Evolutionary conservation across 1,140 invertebrate genomes (phyloP), one percentile per base, ranked within the genome.

Genomic region (Venturia canescens): DNA sequence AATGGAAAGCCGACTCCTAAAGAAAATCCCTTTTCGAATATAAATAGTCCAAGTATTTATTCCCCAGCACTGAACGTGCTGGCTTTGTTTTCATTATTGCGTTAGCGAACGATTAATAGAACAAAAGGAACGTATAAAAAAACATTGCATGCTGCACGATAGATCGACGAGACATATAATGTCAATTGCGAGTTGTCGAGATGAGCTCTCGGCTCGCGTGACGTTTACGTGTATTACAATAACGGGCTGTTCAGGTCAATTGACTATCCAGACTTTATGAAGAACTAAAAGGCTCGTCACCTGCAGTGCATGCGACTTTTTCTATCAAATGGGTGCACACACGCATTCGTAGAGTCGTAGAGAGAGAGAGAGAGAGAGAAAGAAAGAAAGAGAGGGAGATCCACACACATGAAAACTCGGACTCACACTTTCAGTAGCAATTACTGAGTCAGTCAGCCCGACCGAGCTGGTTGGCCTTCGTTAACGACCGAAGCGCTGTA

Each of bases 401-500:
- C n/a, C 53, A 57, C 53, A 57, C 21, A 23, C 53, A 57, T 23
- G 21, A 18, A 57, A 18, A n/a, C 18, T 4, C 1, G 9, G 53
- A 57, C 53, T 57, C 23, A 63, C 60, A 63, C 60, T 63, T 11
- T 21, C 60, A 2, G n/a, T 23, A 15, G 60, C 60, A 63, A 63
- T 63, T 63, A 63, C 60, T 23, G 23, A 63, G 60, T 63, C 60
- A 63, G 60, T 63, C 60, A 63, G 60, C 23, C 60, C 23, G 60
- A 26, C 16, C 60, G 23, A 27, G 60, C 23, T 63, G 60, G 60
- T 63, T 26, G 60, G 60, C 60, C 60, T 63, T 63, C 34, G 72
- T 44, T 29, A 53, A 21, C 21, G 27, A 77, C 82, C 66, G 84
- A 53, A 84, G 82, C 72, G 75, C 67, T 80, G 79, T 76, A 87